Conservation (phyloP, 2,888 invertebrate genomes). For the Caenorhabditis macrosperma region DNA sequence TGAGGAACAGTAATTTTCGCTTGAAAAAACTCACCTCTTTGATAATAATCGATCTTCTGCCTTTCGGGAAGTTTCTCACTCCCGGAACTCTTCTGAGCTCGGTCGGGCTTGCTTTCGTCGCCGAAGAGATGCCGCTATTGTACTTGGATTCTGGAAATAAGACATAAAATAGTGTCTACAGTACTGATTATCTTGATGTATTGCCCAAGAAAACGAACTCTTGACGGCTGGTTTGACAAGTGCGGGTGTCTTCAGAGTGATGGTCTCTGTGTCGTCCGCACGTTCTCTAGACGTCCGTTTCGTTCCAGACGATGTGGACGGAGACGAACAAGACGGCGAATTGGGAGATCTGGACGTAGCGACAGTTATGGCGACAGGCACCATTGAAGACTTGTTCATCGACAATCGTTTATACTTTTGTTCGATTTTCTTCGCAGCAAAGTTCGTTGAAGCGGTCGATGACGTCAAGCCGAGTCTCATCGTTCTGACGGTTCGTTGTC, state of each 20-base stretch:
- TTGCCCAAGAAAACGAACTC: slow-evolving; percentile 7
- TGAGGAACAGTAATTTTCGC: too few species aligned
- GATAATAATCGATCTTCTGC: slow-evolving; percentile 66
- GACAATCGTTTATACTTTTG: slow-evolving; percentile 21
- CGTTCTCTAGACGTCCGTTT: slow-evolving; percentile 15
- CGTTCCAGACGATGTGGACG: slow-evolving; percentile 5
- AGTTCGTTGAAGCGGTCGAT: neutral
- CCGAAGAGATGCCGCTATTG: slow-evolving; percentile 46
- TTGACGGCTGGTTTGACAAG: slow-evolving; percentile 9
- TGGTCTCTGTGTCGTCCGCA: neutral
- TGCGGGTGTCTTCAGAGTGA: slow-evolving; percentile 28
- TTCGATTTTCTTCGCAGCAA: slow-evolving; percentile 26
- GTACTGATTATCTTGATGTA: too few species aligned
- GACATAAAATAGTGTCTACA: neutral
- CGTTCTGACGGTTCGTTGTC: too few species aligned
- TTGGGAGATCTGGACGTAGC: slow-evolving; percentile 3
- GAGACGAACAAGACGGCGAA: slow-evolving; percentile 2
- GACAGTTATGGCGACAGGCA: slow-evolving; percentile 11
- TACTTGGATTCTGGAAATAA: slow-evolving; percentile 43
- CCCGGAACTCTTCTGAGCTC: slow-evolving; percentile 63
- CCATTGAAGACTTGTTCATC: slow-evolving; percentile 17
- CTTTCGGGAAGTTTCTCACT: slow-evolving; percentile 65
- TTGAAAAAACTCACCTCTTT: slow-evolving; percentile 64
- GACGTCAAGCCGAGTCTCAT: slow-evolving; percentile 2
- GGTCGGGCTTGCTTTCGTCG: slow-evolving; percentile 50